Base-by-base conservation (phyloP, 2,888 invertebrate genomes). In the Acanthosoma haemorrhoidale region DNA sequence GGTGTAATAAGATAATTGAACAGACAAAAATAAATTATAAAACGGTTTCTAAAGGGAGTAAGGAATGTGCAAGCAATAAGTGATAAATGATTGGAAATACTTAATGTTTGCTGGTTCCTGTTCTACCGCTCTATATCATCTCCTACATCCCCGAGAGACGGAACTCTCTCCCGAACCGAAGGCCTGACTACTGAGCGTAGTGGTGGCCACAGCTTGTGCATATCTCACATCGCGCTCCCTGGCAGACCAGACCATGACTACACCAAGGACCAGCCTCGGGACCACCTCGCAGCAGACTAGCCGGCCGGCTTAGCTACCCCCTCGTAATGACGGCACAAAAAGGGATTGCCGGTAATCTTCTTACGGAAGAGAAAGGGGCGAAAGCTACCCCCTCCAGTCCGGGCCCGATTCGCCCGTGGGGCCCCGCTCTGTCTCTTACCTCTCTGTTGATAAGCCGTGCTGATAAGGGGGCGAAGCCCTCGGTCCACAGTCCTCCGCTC, bases 271-370 rank as follows among this genome's bases (percentile, higher is more conserved):
- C n/a, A 15, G 43, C 34, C 32, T 11, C 31, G 51, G 51, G 51
- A 43, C 64, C 29, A 29, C 25, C 57, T 51, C 34, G 51, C 66
- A 29, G 31, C 18, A 32, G 67, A 31, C 51, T 51, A 32, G 43
- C 29, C 41, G n/a, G n/a, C 25, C 59, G 38, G 25, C 38, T 63
- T 32, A 51, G 51, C 51, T 51, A 51, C 57, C 38, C 60, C 71
- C 34, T 61, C 32, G 71, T 72, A 72, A 72, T 72, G 71, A 72
- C 71, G 72, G 69, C 70, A 75, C 75, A 75, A 75, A 75, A 75
- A 75, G 75, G 75, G 75, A 74, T 75, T 73, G 71, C 73, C 70
- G 67, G 71, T 75, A 75, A 75, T 75, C 75, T 75, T 74, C 75
- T 75, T 75, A 75, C 70, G 9, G 64, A 31, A 67, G 71, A 59